Evolutionary conservation across 2,888 invertebrate genomes (phyloP), one percentile per base, ranked within the genome.

Genomic region (Halictus ligatus): DNA sequence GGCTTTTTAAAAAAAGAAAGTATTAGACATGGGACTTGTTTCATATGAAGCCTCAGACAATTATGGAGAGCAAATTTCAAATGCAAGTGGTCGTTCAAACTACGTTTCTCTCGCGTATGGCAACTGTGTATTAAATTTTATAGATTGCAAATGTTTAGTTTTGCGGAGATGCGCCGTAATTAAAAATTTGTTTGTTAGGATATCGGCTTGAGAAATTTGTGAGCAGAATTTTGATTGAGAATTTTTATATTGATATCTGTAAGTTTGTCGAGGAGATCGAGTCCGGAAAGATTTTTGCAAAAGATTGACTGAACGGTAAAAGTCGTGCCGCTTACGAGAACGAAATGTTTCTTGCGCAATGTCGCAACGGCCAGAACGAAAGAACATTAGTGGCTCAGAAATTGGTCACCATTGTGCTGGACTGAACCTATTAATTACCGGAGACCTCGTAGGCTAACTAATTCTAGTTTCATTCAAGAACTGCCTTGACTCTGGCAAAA

Each of bases 261-360:
- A 64, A 4, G 29, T 25, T 25, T 7, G 15, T 15, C 15, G 64
- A 64, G 29, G 64, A 64, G 64, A 15, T 64, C 64, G 18, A 69
- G 21, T 5, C 2, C 64, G 35, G 18, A 35, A 21, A 40, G 18
- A 35, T 69, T 69, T 21, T 69, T 40, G 10, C 35, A 69, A 40
- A 18, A 40, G 69, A 4, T 4, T 64, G 73, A 18, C 69, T 58
- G 58, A 72, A 60, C 74, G 76, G 83, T 84, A 86, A 88, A 83
- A 79, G 81, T 87, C 79, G 80, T 74, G 86, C 64, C 76, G 85
- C 72, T 84, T 82, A 75, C 84, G 89, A 89, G 87, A 90, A 91
- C 83, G 84, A 89, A 84, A 84, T 69, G 81, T 89, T 89, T 89
- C 87, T 88, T 79, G 75, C 46, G 29, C 82, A 81, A 82, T 86